Evolutionary conservation across 2,797 vertebrate genomes (phyloP), one percentile per base, ranked within the genome.

Genomic region (Chlorospingus semifuscus): DNA sequence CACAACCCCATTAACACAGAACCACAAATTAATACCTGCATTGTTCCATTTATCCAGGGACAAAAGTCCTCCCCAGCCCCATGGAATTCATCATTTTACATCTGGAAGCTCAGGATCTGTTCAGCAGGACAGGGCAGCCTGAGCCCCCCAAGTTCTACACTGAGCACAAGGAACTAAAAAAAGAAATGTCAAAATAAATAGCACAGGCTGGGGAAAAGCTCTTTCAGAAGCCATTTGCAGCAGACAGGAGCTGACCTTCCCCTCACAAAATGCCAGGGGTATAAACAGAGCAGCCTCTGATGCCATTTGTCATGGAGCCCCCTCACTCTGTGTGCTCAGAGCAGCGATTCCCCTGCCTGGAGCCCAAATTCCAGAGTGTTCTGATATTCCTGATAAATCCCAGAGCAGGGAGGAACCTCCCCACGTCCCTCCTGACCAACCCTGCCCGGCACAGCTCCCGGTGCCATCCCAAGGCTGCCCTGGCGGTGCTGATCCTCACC

Each of bases 181-280:
- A 71, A 37, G 47, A 78, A 88, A 77, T 15, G 66, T 72, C 83
- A 65, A 50, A 91, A 81, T 75, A 60, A 65, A 57, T 4, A 60
- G 71, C 89, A 41, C 34, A 63, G 79, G 39, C 42, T 52, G 6
- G 22, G 36, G 46, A 75, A 61, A 91, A 65, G 42, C 80, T 59
- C 70, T 90, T 82, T 91, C 39, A 79, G 85, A 57, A 82, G 91
- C 69, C 86, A 72, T 87, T 90, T 76, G 47, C 83, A 94, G 92
- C 7, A 87, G 86, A 63, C 55, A 9, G 59, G 94, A 79, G 72
- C 72, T 84, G 93, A 93, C 93, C 90, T 93, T 94, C 65, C 87
- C 87, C 84, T 69, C 49, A 7, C 3, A 44, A 88, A 90, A 91
- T 71, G 85, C 91, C 89, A 94, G 20, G 1, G 76, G 61, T 90